Evolutionary conservation across 2,888 invertebrate genomes (phyloP).

Genomic region (Neocrepidodera transversa): DNA sequence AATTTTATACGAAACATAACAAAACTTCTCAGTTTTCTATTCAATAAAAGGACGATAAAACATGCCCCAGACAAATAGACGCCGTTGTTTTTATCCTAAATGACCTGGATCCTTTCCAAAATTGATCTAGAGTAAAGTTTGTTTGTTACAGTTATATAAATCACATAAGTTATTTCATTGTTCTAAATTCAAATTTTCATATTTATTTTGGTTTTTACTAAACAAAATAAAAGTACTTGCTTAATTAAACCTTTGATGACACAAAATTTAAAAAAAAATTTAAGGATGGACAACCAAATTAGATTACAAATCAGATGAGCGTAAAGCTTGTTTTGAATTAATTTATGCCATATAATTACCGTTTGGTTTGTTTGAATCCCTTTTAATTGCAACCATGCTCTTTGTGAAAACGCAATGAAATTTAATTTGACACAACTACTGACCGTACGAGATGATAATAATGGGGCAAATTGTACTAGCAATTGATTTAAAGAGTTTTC

Average conservation of each 20-base stretch:
- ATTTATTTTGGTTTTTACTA: too few relatives aligned
- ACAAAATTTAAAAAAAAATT: too few relatives aligned
- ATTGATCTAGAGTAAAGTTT: slow-evolving; percentile 1
- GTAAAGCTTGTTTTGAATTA: background rate
- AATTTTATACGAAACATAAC: background rate
- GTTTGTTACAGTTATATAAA: too few relatives aligned
- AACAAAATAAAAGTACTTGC: too few relatives aligned
- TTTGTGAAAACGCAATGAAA: slow-evolving; percentile 1
- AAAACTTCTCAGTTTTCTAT: slow-evolving; percentile 1
- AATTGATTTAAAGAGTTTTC: too few relatives aligned
- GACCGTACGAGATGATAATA: too few relatives aligned
- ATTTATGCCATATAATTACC: slow-evolving; percentile 19
- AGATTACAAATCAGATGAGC: slow-evolving; percentile 21
- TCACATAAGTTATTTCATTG: too few relatives aligned
- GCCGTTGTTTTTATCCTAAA: slow-evolving; percentile 16
- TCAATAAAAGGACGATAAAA: slow-evolving; percentile 19
- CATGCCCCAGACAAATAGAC: slow-evolving; percentile 21
- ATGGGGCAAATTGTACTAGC: too few relatives aligned
- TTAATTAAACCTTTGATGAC: too few relatives aligned
- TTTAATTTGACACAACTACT: too few relatives aligned
- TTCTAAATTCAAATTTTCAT: too few relatives aligned
- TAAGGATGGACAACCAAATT: too few relatives aligned
- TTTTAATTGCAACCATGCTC: slow-evolving; percentile 1
- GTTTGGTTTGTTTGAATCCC: slow-evolving; percentile 3
- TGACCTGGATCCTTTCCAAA: slow-evolving; percentile 18